These are phyloP conservation scores for Calliscelio sp. DNA, from an alignment of 2,888 invertebrate genomes.

Conservation along the genomic window DNA sequence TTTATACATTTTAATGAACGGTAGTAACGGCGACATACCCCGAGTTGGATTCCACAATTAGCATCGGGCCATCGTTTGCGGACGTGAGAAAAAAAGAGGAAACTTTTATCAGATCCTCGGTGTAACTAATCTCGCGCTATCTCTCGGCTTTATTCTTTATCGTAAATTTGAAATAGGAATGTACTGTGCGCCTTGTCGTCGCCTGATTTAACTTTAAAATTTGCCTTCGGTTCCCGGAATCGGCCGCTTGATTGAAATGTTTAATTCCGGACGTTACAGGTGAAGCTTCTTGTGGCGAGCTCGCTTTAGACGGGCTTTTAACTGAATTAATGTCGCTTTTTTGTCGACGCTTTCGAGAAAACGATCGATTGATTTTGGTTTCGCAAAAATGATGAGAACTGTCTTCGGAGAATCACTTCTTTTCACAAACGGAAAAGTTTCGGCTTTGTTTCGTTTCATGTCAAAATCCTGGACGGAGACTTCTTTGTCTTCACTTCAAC, in stretches of 20 bases:
- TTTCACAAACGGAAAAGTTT: background rate
- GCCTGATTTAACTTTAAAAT: constrained; percentile 71
- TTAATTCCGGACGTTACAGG: constrained; percentile 64
- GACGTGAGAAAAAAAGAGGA: constrained; percentile 13
- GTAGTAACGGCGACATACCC: constrained; percentile 47
- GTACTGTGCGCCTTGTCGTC: constrained; percentile 55
- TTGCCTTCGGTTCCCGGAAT: constrained; percentile 43
- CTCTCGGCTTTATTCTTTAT: constrained; percentile 44
- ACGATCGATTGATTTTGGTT: constrained; percentile 1
- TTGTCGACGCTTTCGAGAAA: constrained; percentile 28
- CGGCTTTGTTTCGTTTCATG: background rate
- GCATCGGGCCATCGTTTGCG: constrained; percentile 41
- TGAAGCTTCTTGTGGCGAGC: constrained; percentile 48
- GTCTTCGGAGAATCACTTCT: no score
- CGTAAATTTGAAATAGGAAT: constrained; percentile 62
- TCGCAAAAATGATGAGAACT: constrained; percentile 28
- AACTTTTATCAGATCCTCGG: constrained; percentile 48
- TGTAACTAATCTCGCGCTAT: constrained; percentile 60
- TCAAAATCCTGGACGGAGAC: no score
- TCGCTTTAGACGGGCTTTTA: constrained; percentile 47
- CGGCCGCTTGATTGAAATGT: constrained; percentile 61
- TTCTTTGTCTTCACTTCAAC: no score
- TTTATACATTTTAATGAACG: constrained; percentile 67
- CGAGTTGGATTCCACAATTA: constrained; percentile 54
- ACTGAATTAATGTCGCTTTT: constrained; percentile 55